Evolutionary conservation across 2,888 invertebrate species (phyloP), one percentile per base, ranked within the genome.

Genomic region (Prionchulus punctatus): DNA sequence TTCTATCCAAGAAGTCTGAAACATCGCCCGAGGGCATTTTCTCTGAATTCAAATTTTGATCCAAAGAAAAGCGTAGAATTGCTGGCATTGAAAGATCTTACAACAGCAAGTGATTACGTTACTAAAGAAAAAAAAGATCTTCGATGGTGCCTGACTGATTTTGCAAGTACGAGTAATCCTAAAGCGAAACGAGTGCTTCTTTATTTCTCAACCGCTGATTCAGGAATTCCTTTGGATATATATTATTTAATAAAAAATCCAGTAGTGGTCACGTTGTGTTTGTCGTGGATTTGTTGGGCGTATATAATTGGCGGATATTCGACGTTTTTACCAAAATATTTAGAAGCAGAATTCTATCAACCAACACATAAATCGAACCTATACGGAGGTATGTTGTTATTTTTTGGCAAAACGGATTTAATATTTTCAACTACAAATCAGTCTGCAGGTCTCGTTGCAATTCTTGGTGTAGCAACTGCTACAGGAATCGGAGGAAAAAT

Each of bases 291-390:
- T 3, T 26, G 7, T 49, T 26, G 50, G 27, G 26, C 50, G 28
- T 49, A 49, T 30, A 7, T 49, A 15, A 28, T 49, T 21, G 50
- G 50, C 50, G 50, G 50, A 4, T 49, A 49, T 49, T 28, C 28
- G 28, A 28, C 30, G 21, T 49, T 49, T 30, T 49, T 49, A 21
- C 50, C 50, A 3, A 49, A 49, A 30, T 49, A 49, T 21, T 30
- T 49, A 12, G 50, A 49, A 49, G 50, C 21, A 4, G 4, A 28
- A 7, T 49, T 49, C 30, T 23, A 28, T 30, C 50, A 49, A 30
- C 30, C 50, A 7, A 49, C 15, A 15, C 30, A 28, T 28, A n/a
- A 12, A 4, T 26, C 50, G 28, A 49, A 28, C 30, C 26, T 28
- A n/a, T 49, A 28, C 12, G 50, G 50, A 49, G 50, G 50, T 28